Evolutionary conservation across 2,113 vertebrate species (phyloP).

Genomic region (Gopherus evgoodei): DNA sequence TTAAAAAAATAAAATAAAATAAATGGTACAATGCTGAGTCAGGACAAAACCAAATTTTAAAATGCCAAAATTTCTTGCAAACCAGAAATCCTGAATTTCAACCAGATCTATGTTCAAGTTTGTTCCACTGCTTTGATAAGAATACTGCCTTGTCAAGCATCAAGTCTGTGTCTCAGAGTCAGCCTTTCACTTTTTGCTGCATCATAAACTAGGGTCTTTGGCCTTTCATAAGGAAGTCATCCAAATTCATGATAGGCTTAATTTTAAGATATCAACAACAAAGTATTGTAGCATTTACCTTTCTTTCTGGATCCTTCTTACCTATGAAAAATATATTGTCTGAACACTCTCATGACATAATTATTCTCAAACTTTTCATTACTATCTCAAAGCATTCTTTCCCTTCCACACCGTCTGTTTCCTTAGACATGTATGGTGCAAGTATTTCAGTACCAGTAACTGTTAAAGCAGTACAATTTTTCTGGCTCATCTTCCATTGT

Average conservation of each 20-base stretch:
- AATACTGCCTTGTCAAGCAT: background rate
- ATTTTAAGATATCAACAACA: background rate
- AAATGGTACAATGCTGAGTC: background rate
- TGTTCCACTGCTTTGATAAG: background rate
- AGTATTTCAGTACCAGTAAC: background rate
- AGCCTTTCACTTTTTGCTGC: background rate
- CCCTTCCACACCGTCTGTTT: background rate
- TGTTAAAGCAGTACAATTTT: background rate
- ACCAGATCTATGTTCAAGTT: background rate
- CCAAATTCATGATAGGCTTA: background rate
- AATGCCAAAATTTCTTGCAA: background rate
- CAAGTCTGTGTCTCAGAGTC: background rate
- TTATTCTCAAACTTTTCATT: background rate
- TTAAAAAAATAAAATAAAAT: no score
- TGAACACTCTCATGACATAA: background rate
- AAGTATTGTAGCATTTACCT: background rate
- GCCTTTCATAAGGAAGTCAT: background rate
- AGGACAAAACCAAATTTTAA: background rate
- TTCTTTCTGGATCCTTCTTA: background rate
- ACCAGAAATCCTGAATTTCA: background rate
- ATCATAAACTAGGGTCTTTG: background rate
- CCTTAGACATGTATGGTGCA: rapidly evolving
- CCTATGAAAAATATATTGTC: background rate
- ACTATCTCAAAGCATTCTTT: background rate
- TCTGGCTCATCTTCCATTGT: background rate